A percentile compares a stretch with the other conserved stretches of the same genome.
Evolutionary conservation across 2,888 invertebrate species (phyloP).

Genomic region (Scaptomyza flava): DNA sequence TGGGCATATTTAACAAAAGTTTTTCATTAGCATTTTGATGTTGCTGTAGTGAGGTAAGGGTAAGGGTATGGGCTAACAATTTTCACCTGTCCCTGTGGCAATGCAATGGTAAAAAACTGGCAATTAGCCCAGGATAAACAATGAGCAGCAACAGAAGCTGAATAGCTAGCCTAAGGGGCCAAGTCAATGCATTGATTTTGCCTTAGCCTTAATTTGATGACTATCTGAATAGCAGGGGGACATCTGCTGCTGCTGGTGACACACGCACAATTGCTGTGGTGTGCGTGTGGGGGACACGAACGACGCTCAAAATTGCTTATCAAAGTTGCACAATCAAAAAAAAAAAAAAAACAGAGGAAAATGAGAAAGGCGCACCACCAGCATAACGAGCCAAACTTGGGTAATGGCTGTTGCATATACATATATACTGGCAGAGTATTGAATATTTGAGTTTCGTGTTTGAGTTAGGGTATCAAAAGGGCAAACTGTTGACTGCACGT

Average conservation of each 20-base stretch:
- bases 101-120: conserved; percentile 29
- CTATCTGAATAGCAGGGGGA: conserved; percentile 54
- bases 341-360: background rate
- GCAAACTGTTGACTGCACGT: conserved; percentile 48
- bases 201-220: conserved; percentile 71
- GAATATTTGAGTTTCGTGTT: conserved; percentile 28
- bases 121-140: conserved; percentile 69
- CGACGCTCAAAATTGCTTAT: conserved; percentile 69
- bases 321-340: conserved; percentile 74
- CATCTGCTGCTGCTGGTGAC: conserved; percentile 64
- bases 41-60: conserved; percentile 8
- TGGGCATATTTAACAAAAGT: conserved; percentile 73
- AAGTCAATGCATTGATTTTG: conserved; percentile 68
- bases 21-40: conserved; percentile 73
- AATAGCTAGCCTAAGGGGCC: conserved; percentile 12
- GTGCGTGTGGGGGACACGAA: conserved; percentile 15
- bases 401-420: conserved; percentile 42
- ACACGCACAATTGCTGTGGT: conserved; percentile 63
- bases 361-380: conserved; percentile 54
- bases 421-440: background rate
- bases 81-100: conserved; percentile 59
- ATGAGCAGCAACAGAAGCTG: conserved; percentile 32
- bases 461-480: conserved; percentile 17
- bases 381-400: conserved; percentile 57
- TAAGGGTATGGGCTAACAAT: conserved; percentile 49